Conservation (phyloP, 2,888 invertebrate species). For the Neoaliturus tenellus region DNA sequence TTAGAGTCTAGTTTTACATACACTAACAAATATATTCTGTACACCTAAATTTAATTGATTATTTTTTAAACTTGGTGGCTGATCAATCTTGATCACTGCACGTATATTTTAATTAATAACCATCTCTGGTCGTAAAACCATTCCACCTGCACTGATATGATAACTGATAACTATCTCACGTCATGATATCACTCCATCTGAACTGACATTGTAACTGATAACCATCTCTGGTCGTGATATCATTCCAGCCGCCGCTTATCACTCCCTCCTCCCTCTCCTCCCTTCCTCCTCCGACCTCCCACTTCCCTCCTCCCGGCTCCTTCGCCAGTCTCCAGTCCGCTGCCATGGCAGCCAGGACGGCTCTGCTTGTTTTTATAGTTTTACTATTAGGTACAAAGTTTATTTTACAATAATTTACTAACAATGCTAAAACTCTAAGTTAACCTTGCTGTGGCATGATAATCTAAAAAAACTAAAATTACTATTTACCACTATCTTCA, state of each 20-base stretch:
- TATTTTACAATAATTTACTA: not conserved
- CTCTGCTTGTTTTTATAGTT: slow-evolving; percentile 3
- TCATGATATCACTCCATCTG: not conserved
- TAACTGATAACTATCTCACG: not conserved
- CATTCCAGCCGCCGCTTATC: not conserved
- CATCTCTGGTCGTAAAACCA: not conserved
- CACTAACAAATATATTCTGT: too few relatives aligned
- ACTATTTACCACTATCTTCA: too few relatives aligned
- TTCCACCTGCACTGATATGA: not conserved
- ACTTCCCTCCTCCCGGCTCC: too few relatives aligned
- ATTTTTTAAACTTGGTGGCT: too few relatives aligned
- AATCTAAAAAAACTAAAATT: too few relatives aligned
- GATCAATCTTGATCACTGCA: not conserved
- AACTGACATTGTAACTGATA: not conserved
- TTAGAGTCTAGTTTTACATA: too few relatives aligned
- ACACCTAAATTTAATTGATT: too few relatives aligned
- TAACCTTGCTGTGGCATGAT: not conserved
- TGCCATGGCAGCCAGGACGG: slow-evolving; percentile 26
- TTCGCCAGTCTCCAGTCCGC: not conserved
- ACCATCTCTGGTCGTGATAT: not conserved
- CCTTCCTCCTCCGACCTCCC: not conserved
- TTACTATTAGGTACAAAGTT: not conserved
- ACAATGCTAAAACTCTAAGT: not conserved
- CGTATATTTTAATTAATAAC: not conserved
- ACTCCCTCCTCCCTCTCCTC: not conserved